Base-by-base conservation (phyloP, 2,113 vertebrate species). In the Motacilla tschutschensis region DNA sequence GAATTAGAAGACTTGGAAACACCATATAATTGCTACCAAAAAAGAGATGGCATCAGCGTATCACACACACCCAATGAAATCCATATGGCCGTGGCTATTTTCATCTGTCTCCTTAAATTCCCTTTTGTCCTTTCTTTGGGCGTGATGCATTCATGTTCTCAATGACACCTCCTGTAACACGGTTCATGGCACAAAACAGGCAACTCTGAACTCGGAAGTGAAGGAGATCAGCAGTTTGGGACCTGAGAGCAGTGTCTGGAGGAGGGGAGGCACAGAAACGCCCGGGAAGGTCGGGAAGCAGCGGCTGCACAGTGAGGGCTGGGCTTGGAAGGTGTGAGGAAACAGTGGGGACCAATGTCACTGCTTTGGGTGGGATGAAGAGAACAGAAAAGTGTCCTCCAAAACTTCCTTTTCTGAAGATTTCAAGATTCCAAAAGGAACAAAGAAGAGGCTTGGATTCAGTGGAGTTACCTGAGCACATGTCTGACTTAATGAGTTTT, bases 1-100 rank as follows among this genome's bases (percentile, higher is more conserved):
- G 48, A 95, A 92, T 90, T 93, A 93, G 86, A 80, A 74, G 73
- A 62, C 77, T 81, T 83, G 84, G 87, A 86, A 93, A 90, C 31
- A 90, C 75, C 65, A 87, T 77, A 86, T 88, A 93, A 92, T 73
- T 72, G 67, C 76, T 83, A 59, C 54, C 17, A 51, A 89, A 85
- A 62, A 63, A 53, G 53, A 91, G 63, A 75, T 63, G 44, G 79
- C 64, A 76, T 76, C 58, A 76, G 81, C 50, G 78, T 43, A 67
- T 78, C 82, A 22, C 44, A 47, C 47, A 35, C 46, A 35, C 20
- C 44, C 31, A 55, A 4, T 43, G 54, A 90, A 84, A 87, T 65
- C 41, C 53, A 77, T 55, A 47, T 41, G 41, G 79, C 57, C 22
- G 22, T 4, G 13, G 67, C 41, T 93, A 76, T 77, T 95, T 93